phyloP scores from a whole-genome alignment of 2,888 invertebrate genomes.

The Cylloceria caligata region DNA sequence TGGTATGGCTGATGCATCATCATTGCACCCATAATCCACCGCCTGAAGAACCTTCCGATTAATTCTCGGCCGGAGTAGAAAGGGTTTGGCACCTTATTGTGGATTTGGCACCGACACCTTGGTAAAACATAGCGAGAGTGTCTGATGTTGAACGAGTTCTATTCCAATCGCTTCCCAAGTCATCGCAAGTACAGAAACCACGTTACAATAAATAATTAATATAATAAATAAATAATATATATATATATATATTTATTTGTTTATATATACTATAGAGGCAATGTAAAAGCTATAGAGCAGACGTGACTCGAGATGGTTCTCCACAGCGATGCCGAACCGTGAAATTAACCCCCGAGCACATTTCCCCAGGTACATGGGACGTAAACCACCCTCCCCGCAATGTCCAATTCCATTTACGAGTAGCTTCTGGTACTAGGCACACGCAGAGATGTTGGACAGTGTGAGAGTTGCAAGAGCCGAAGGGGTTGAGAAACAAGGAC shows the following conservation, averaged over 20 bases:
- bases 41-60: too few species aligned
- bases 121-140: too few species aligned
- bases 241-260: conserved; percentile 16
- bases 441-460: conserved; percentile 42
- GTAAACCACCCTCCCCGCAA: conserved; percentile 72
- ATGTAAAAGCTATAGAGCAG: conserved; percentile 5
- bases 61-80: too few species aligned
- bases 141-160: too few species aligned
- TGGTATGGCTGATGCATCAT: too few species aligned
- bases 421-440: conserved; percentile 54
- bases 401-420: conserved; percentile 76
- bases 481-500: conserved; percentile 48
- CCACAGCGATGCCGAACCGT: conserved; percentile 75
- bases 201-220: too few species aligned
- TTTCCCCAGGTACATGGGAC: conserved; percentile 76
- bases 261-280: conserved; percentile 6
- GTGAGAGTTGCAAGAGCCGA: conserved; percentile 30
- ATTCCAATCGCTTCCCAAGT: too few species aligned
- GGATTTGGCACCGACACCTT: too few species aligned
- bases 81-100: too few species aligned
- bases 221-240: background rate
- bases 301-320: conserved; percentile 45
- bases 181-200: too few species aligned
- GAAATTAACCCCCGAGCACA: conserved; percentile 78
- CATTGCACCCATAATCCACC: too few species aligned